Conservation (phyloP, 2,888 invertebrate genomes). For the Ischnura elegans region DNA sequence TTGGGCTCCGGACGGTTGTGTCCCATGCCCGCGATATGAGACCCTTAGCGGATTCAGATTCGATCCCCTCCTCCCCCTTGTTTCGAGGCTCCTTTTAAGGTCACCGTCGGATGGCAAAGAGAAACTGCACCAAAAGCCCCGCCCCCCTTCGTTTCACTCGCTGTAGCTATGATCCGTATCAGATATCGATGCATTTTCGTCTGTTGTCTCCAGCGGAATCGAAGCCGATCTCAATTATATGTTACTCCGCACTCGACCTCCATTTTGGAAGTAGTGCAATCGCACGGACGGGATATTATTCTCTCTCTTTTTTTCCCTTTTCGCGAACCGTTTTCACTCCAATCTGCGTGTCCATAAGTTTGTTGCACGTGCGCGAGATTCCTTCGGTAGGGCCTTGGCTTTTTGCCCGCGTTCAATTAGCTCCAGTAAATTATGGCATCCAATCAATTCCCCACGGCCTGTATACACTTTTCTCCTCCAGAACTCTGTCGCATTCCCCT, state of each 20-base stretch:
- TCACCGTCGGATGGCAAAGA: not conserved
- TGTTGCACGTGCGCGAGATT: not conserved
- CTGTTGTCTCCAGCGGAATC: not conserved
- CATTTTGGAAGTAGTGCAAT: conserved; percentile 41
- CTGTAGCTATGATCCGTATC: conserved; percentile 36
- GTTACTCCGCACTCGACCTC: not conserved
- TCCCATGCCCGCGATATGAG: no score
- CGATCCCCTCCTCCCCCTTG: not conserved
- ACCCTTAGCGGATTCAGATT: no score
- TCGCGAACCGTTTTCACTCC: not conserved
- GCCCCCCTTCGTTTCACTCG: not conserved
- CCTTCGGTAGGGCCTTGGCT: not conserved
- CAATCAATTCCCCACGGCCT: not conserved
- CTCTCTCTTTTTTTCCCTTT: no score
- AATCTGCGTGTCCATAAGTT: not conserved
- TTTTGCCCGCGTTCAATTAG: conserved; percentile 2
- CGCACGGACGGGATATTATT: not conserved
- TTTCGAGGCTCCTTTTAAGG: not conserved
- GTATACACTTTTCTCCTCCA: not conserved
- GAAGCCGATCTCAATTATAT: conserved; percentile 44
- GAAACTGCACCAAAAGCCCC: not conserved
- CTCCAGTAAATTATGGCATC: not conserved
- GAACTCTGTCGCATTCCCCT: no score
- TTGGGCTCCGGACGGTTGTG: no score
- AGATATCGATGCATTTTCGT: conserved; percentile 22